These are phyloP conservation scores for Trachops cirrhosus DNA, from an alignment of 2,797 vertebrate species.

Conservation along the genomic window DNA sequence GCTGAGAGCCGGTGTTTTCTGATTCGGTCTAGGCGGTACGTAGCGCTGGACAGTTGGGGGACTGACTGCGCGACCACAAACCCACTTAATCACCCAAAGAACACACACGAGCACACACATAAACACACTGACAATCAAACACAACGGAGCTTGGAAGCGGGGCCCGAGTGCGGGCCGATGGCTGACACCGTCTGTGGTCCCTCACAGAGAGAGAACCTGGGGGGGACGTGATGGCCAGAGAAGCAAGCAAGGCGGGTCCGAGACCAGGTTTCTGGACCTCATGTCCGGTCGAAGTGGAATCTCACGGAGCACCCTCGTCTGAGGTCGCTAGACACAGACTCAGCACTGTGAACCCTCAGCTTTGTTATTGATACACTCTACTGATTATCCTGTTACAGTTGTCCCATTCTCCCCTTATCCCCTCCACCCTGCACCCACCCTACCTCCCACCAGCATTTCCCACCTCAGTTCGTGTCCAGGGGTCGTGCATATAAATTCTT, in stretches of 20 bases:
- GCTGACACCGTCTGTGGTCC: too few species aligned
- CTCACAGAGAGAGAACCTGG: too few species aligned
- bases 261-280: background rate
- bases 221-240: background rate
- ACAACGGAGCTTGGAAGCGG: background rate
- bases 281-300: background rate
- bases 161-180: background rate
- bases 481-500: too few species aligned
- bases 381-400: too few species aligned
- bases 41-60: background rate
- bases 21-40: rapidly evolving
- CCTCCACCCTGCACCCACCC: too few species aligned
- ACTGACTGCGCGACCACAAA: background rate
- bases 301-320: background rate
- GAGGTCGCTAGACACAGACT: background rate
- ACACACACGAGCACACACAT: background rate
- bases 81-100: background rate
- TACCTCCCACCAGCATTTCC: too few species aligned
- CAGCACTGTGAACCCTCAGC: background rate
- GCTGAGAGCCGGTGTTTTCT: background rate
- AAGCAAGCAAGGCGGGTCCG: background rate
- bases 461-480: too few species aligned
- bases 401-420: too few species aligned
- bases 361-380: background rate
- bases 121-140: background rate